Evolutionary conservation across 2,888 invertebrate genomes (phyloP), one percentile per base, ranked within the genome.

Genomic region (Ophion slaviceki): DNA sequence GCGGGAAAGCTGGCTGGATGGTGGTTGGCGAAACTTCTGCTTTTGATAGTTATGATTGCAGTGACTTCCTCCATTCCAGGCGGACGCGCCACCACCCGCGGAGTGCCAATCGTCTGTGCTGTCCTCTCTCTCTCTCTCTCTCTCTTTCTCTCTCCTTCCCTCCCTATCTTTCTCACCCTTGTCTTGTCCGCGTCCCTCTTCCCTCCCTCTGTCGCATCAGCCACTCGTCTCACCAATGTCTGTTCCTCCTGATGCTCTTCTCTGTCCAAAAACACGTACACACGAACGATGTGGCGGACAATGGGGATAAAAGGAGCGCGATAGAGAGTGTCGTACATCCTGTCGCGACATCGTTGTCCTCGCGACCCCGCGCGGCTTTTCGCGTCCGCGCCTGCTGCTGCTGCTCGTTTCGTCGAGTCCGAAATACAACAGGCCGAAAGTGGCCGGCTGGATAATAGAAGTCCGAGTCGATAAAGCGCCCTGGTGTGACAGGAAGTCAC

Each of bases 11-110:
- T 61, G 68, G 87, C 40, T 40, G 40, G 40, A 77, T 68, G 87
- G 87, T 62, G 77, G 75, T 86, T 82, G 82, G 59, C 84, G 88
- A 84, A 90, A 90, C 89, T 90, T 90, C 89, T 91, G 90, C 88
- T 90, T 88, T 89, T 91, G 91, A 91, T 91, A 90, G 92, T 92
- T 92, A 91, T 92, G 91, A 92, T 91, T 91, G 90, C 89, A 87
- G 83, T 57, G 76, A 89, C 88, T 86, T 87, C 87, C 87, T 87
- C 86, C 80, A 84, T 87, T 89, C 88, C 87, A 83, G 84, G 85
- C 84, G 87, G 86, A 89, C 86, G 87, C 87, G 86, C 87, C 86
- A 85, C 89, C 88, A 87, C 89, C 90, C 90, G 88, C 88, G 87
- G 89, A 88, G 89, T 87, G 88, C 87, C 89, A 86, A 86, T 88